Evolutionary conservation across 2,888 invertebrate genomes (phyloP).

Genomic region (Brachyptera risi): DNA sequence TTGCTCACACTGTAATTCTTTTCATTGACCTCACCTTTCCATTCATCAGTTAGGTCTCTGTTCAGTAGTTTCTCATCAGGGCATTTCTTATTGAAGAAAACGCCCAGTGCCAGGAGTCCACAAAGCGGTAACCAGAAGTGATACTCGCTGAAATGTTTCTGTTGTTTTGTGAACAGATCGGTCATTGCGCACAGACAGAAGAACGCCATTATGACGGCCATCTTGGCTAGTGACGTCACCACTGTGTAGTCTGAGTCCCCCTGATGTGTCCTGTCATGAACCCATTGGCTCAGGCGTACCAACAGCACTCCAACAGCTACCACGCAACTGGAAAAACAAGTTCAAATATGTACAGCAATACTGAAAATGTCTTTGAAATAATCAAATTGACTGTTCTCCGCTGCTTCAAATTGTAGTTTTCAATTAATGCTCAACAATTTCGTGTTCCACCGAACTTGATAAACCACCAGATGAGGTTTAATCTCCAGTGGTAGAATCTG

Average conservation of each 20-base stretch:
- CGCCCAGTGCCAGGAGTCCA: conserved; percentile 85
- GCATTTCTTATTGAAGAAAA: conserved; percentile 93
- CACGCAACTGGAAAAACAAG: not conserved
- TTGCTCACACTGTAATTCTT: not conserved
- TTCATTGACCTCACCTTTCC: conserved; percentile 61
- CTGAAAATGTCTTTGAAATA: too few relatives aligned
- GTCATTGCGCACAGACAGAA: conserved; percentile 94
- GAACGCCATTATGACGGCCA: conserved; percentile 85
- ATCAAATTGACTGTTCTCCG: too few relatives aligned
- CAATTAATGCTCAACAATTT: too few relatives aligned
- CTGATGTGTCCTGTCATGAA: not conserved
- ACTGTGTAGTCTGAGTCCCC: conserved; percentile 47
- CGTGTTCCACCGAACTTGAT: too few relatives aligned
- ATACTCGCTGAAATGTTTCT: conserved; percentile 93
- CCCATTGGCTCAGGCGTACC: not conserved
- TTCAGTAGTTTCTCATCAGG: conserved; percentile 76
- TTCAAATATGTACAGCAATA: too few relatives aligned
- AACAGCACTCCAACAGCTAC: not conserved
- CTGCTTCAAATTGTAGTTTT: too few relatives aligned
- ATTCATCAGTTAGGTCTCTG: conserved; percentile 90
- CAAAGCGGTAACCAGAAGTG: conserved; percentile 95
- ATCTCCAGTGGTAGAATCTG: too few relatives aligned
- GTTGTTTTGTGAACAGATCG: conserved; percentile 98
- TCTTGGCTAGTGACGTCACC: conserved; percentile 64
- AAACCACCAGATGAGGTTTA: too few relatives aligned